phyloP scores from a whole-genome alignment of 2,113 vertebrate species.

The Todiramphus chloris region DNA sequence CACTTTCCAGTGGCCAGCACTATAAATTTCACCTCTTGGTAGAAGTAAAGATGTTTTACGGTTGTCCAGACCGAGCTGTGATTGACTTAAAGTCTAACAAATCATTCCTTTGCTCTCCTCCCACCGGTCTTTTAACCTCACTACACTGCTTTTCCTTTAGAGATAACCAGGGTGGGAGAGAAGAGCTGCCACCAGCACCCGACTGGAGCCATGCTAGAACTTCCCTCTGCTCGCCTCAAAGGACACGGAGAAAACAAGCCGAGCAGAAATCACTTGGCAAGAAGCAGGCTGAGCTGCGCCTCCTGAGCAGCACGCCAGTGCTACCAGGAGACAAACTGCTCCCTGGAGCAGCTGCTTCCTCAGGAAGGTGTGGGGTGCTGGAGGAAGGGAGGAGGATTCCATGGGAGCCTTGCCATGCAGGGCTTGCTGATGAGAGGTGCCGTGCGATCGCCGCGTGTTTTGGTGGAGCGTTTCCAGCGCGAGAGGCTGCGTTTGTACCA shows the following conservation, averaged over 20 bases:
- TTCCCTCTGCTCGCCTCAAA: not conserved
- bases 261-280: not conserved
- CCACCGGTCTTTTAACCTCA: not conserved
- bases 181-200: not conserved
- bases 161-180: not conserved
- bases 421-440: not conserved
- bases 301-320: not conserved
- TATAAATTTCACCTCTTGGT: slow-evolving; percentile 32
- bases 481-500: not conserved
- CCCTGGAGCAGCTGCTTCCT: not conserved
- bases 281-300: not conserved
- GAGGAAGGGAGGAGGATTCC: not conserved
- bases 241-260: not conserved
- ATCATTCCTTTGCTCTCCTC: slow-evolving; percentile 21
- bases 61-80: slow-evolving; percentile 20
- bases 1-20: not conserved
- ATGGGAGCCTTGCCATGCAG: rapidly evolving
- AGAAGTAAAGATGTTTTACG: slow-evolving; percentile 40
- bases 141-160: not conserved
- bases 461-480: not conserved
- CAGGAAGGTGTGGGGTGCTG: not conserved
- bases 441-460: not conserved
- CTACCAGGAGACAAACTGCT: rapidly evolving
- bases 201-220: not conserved
- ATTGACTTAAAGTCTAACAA: slow-evolving; percentile 44